Base-by-base conservation (phyloP, 2,113 vertebrate genomes). In the Panurus biarmicus region DNA sequence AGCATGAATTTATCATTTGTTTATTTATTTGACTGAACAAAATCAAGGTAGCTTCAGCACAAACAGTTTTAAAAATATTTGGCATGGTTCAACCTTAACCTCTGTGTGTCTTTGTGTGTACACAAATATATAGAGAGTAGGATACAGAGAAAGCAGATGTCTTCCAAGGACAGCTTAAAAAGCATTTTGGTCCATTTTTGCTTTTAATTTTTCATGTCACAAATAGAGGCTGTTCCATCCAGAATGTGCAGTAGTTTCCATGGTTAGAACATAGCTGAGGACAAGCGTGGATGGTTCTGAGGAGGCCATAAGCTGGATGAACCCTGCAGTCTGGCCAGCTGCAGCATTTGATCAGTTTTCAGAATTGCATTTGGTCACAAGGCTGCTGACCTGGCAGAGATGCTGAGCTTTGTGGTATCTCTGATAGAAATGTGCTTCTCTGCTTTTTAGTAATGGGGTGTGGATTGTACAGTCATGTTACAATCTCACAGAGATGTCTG, bases 31-130 rank as follows among this genome's bases (percentile, higher is more conserved):
- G 83, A 80, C 60, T 80, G 62, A 95, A 86, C 57, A 89, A 94
- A 97, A 96, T 96, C 69, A 96, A 90, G 57, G 86, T 73, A 47
- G 28, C 70, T 96, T 92, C 85, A 57, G 79, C 94, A 88, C 73
- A 90, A 94, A 94, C 73, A 87, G 29, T 60, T 81, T 17, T 67
- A 57, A n/a, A 96, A 95, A 75, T 93, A 97, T 94, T 96, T 96
- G 87, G 91, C 96, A 95, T 97, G 96, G 95, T 97, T 96, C 95
- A 91, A 96, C 94, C n/a, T 93, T 96, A 92, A 94, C 85, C 72
- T 83, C 44, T 84, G 64, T 93, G 60, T 84, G 87, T 95, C 81
- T 87, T 58, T 80, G 57, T 94, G 78, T 42, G 75, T 84, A 87
- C 91, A 93, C 87, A 4, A 40, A 62, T 76, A 89, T 4, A 57